These are phyloP conservation scores for Apamea monoglypha DNA, from an alignment of 2,888 invertebrate species.

Conservation along the genomic window DNA sequence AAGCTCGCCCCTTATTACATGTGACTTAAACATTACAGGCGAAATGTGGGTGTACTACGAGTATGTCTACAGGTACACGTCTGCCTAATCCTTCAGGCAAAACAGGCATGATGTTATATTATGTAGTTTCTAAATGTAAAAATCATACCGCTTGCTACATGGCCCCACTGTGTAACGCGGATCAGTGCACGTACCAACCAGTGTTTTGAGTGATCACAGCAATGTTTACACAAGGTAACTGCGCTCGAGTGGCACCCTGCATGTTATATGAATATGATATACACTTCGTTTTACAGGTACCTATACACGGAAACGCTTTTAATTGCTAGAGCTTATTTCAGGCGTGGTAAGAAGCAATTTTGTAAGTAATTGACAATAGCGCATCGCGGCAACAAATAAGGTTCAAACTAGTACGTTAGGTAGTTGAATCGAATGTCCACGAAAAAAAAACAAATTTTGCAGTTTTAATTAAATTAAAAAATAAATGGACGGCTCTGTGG, in stretches of 20 bases:
- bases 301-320: background rate
- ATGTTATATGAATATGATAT: background rate
- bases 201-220: conserved; percentile 34
- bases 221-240: conserved; percentile 34
- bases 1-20: too few species aligned
- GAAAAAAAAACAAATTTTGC: too few species aligned
- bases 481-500: too few species aligned
- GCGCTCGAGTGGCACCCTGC: background rate
- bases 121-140: background rate
- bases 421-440: too few species aligned
- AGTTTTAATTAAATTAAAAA: too few species aligned
- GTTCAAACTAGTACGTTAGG: too few species aligned
- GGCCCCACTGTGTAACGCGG: conserved; percentile 1
- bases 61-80: background rate
- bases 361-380: background rate
- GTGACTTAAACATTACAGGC: too few species aligned
- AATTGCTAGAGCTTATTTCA: background rate
- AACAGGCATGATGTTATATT: background rate
- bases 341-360: background rate
- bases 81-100: background rate
- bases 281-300: background rate
- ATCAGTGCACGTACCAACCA: conserved; percentile 21
- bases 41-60: too few species aligned
- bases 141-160: background rate
- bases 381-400: too few species aligned